A percentile compares a stretch with the other conserved stretches of the same genome.
Evolutionary conservation across 2,888 invertebrate species (phyloP).

Genomic region (Hyalella azteca): DNA sequence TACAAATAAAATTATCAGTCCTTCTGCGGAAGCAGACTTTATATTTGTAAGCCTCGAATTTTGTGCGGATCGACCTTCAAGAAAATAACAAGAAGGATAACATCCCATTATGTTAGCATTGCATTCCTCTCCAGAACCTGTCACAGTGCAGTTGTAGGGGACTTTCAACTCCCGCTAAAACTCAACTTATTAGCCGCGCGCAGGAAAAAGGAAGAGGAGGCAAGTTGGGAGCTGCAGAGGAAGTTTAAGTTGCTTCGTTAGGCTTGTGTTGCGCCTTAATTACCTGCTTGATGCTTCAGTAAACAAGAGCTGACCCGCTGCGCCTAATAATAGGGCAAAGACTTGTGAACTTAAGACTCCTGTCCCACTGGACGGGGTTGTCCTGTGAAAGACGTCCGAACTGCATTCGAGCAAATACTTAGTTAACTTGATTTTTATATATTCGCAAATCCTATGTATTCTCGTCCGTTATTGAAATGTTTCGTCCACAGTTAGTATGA

Average conservation of each 20-base stretch:
- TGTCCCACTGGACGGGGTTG: no score
- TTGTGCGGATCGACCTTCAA: not conserved
- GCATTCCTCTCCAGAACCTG: not conserved
- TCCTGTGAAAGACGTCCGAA: no score
- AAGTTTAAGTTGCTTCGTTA: constrained; percentile 17
- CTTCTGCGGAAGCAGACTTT: no score
- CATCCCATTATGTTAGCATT: not conserved
- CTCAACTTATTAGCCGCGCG: not conserved
- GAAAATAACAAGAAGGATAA: not conserved
- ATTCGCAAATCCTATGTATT: no score
- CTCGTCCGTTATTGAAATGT: no score
- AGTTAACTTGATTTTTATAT: no score
- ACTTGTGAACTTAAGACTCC: not conserved
- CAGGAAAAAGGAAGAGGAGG: no score
- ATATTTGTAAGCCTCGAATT: not conserved
- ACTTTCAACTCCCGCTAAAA: not conserved
- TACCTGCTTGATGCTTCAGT: not conserved
- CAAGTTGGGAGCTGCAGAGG: not conserved
- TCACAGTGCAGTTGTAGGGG: not conserved
- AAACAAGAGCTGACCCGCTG: not conserved
- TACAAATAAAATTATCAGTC: no score
- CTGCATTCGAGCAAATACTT: no score
- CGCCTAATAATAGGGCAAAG: not conserved
- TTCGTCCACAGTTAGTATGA: no score
- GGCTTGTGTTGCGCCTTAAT: constrained; percentile 8